A percentile compares a stretch with the other conserved stretches of the same genome.
phyloP scores from a whole-genome alignment of 2,113 vertebrate genomes.

The Brachionichthys hirsutus region DNA sequence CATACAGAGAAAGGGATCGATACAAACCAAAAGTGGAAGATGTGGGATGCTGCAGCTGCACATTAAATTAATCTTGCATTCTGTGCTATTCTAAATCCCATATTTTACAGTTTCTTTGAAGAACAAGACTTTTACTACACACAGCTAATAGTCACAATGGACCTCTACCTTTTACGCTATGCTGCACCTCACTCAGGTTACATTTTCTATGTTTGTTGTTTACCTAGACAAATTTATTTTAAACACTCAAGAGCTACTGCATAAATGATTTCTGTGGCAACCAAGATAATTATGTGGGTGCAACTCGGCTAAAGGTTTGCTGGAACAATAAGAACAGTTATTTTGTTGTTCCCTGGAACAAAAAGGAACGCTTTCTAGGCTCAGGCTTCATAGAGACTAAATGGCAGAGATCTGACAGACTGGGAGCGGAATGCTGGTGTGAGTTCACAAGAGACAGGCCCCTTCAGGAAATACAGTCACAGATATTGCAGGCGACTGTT shows the following conservation, averaged over 20 bases:
- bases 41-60: no score
- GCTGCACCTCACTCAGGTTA: background rate
- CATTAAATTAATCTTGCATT: no score
- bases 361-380: conserved; percentile 23
- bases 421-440: conserved; percentile 11
- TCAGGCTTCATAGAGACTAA: no score
- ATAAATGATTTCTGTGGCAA: conserved; percentile 17
- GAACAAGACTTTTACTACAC: no score
- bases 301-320: conserved; percentile 22
- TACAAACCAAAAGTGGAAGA: no score
- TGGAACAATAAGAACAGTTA: conserved; percentile 24
- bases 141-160: background rate
- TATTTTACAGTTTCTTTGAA: no score
- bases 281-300: background rate
- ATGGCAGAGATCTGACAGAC: conserved; percentile 11
- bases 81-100: no score
- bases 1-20: no score
- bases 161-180: background rate
- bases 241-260: conserved; percentile 2
- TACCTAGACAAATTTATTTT: background rate
- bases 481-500: conserved; percentile 23
- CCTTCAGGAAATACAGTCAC: conserved; percentile 21
- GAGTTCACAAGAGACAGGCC: background rate
- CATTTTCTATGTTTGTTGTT: background rate
- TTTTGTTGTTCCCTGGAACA: conserved; percentile 18